Base-by-base conservation (phyloP, 2,797 vertebrate species). In the Rhynchonycteris naso region DNA sequence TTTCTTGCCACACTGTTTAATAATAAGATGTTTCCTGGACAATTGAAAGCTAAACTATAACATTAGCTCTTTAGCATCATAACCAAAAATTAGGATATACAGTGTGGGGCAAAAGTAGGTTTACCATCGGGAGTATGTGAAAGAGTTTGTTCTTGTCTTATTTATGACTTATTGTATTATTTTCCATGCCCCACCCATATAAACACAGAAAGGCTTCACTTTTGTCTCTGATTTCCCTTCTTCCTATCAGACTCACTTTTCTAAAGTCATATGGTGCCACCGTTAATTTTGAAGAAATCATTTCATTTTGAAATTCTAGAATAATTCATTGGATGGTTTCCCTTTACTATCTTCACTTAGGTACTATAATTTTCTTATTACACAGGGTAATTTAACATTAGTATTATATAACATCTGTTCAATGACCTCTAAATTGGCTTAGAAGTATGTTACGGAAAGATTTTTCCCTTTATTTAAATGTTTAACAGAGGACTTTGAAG, bases 361-460 rank as follows among this genome's bases (percentile, higher is more conserved):
- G 76, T 96, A 95, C 95, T 87, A 1, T 79, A 66, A 87, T 93
- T 94, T 96, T 96, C 58, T 69, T 68, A 88, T 97, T 85, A 93
- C 1, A 38, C 82, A 95, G 81, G 69, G 90, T 96, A 97, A 97
- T 96, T 95, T 97, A 91, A 94, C 92, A 95, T 97, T 96, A 96
- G 88, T 82, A 95, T 91, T 95, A 66, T 80, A 90, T 75, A 61
- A 58, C 88, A 89, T 81, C 92, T 97, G 81, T 93, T 97, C 91
- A 75, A 90, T 22, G 28, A 96, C 87, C 91, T 96, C 13, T 89
- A 94, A 96, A 97, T 95, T 94, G 95, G 88, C 66, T 86, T 97
- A 94, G 80, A 95, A 97, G 93, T 1, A 4, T 79, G 72, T 87
- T 89, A 59, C 9, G 90, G 92, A 88, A 74, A 69, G 74, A 11